Percentiles rank a stretch among this genome's conserved stretches.
Evolutionary conservation across 2,113 vertebrate genomes (phyloP).

Genomic region (Shinisaurus crocodilurus): DNA sequence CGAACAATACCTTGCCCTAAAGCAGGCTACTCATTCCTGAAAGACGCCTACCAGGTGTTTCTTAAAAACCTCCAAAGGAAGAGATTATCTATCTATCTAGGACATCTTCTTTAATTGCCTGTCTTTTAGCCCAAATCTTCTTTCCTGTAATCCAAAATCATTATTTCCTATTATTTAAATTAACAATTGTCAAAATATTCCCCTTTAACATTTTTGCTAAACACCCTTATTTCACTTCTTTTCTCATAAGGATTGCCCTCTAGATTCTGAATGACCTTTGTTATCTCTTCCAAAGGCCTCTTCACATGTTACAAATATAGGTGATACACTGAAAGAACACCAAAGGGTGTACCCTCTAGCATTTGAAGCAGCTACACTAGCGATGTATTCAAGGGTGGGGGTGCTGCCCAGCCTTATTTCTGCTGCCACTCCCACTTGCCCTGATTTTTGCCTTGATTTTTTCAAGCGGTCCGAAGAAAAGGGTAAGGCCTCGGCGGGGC

Average conservation of each 20-base stretch:
- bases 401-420: no score
- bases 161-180: constrained; percentile 1
- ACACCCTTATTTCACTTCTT: not conserved
- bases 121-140: not conserved
- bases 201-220: not conserved
- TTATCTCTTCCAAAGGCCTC: no score
- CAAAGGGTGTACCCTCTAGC: not conserved
- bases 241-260: not conserved
- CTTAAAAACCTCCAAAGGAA: not conserved
- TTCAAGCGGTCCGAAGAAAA: no score
- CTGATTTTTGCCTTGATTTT: no score
- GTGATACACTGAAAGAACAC: not conserved
- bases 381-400: no score
- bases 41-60: not conserved
- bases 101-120: not conserved
- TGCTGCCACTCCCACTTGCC: no score
- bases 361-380: not conserved
- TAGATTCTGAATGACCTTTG: not conserved
- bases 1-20: not conserved
- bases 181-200: not conserved
- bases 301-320: not conserved
- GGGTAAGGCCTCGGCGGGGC: no score
- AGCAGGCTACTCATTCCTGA: constrained; percentile 7
- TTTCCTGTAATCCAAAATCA: not conserved
- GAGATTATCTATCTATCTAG: not conserved